Evolutionary conservation across 2,888 invertebrate genomes (phyloP).

Genomic region (Drosophila infuscata): DNA sequence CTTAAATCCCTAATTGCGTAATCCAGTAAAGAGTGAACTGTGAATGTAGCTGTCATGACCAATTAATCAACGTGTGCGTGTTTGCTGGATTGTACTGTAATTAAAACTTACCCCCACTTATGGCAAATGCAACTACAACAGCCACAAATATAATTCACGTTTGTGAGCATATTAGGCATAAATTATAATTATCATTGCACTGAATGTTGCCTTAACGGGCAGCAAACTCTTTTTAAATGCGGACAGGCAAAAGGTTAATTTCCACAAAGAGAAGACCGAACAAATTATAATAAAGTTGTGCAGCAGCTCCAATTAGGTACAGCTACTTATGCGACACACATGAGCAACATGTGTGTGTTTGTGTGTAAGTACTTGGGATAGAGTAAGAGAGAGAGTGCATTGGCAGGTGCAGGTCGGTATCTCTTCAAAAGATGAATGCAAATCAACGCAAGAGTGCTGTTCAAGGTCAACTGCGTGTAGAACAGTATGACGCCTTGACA

Average conservation of each 20-base stretch:
- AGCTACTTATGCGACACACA: conserved; percentile 59
- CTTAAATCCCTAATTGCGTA: conserved; percentile 56
- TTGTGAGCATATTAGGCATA: conserved; percentile 55
- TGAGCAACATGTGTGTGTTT: conserved; percentile 63
- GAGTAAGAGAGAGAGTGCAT: not conserved
- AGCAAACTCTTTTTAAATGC: conserved; percentile 50
- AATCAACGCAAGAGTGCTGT: conserved; percentile 17
- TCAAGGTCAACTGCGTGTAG: conserved; percentile 51
- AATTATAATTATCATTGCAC: conserved; percentile 64
- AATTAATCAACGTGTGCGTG: conserved; percentile 68
- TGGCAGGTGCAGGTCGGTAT: conserved; percentile 44
- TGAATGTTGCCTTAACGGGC: conserved; percentile 38
- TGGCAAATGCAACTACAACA: conserved; percentile 31
- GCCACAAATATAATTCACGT: conserved; percentile 33
- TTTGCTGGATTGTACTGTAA: conserved; percentile 54
- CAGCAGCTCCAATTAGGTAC: conserved; percentile 63
- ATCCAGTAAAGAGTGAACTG: conserved; percentile 40
- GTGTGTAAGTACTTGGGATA: not conserved
- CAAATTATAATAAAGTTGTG: conserved; percentile 52
- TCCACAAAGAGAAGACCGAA: conserved; percentile 33
- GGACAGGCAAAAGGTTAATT: conserved; percentile 56
- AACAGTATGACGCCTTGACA: conserved; percentile 11
- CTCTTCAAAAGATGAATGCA: conserved; percentile 27
- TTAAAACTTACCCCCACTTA: conserved; percentile 54
- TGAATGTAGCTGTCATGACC: conserved; percentile 42